Percentiles rank a stretch among this genome's conserved stretches.
Conservation (phyloP, 2,888 invertebrate genomes). For the Harmothoe impar region DNA sequence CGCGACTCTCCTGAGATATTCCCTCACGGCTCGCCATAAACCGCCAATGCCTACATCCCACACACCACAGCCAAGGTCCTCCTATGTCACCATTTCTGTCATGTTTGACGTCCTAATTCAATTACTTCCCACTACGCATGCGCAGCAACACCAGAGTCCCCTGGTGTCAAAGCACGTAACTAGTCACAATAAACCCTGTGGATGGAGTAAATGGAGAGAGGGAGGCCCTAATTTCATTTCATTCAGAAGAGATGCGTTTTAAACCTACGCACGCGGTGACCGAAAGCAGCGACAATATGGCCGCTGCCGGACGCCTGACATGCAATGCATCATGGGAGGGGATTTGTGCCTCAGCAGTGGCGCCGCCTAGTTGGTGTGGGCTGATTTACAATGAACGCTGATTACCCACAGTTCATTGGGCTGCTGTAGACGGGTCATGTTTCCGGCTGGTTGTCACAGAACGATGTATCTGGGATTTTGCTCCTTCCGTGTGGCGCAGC, state of each 20-base stretch:
- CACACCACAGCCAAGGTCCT: too few species aligned
- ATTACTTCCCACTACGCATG: background rate
- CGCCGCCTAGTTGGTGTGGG: background rate
- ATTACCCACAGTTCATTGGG: conserved; percentile 29
- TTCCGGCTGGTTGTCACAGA: background rate
- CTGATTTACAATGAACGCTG: conserved; percentile 22
- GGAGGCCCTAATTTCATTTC: conserved; percentile 9
- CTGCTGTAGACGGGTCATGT: background rate
- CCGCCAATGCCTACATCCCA: too few species aligned
- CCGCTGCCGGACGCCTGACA: background rate
- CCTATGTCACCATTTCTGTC: too few species aligned
- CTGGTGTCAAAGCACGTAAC: background rate
- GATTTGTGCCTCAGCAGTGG: background rate
- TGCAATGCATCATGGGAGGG: conserved; percentile 25
- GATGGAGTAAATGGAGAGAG: background rate
- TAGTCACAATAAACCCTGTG: background rate
- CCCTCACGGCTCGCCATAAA: too few species aligned
- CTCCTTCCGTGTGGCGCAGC: background rate
- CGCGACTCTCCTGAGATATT: too few species aligned
- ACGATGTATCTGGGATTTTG: background rate
- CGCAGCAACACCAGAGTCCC: background rate
- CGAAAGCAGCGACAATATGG: conserved; percentile 24
- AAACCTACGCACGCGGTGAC: background rate
- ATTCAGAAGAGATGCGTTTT: background rate
- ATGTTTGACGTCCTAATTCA: conserved; percentile 18